Conservation (phyloP, 2,888 invertebrate species). For the Byasa hedistus region DNA sequence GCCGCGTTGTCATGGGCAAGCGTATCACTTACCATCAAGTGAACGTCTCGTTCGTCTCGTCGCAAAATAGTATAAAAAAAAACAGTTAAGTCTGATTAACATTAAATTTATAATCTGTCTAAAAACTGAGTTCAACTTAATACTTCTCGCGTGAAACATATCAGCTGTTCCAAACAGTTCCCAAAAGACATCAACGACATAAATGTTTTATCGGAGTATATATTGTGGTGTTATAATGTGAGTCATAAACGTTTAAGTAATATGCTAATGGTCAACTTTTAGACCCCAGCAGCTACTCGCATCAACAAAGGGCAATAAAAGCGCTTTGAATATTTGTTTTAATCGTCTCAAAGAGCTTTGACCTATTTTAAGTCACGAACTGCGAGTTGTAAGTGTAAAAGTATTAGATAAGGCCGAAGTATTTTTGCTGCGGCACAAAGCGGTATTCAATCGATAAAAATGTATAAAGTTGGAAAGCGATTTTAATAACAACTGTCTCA, state of each 20-base stretch:
- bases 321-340: conserved; percentile 27
- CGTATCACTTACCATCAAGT: too few relatives aligned
- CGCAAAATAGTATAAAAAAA: too few relatives aligned
- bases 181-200: conserved; percentile 2
- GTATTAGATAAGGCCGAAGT: conserved; percentile 17
- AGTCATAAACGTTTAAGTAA: not conserved
- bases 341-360: conserved; percentile 32
- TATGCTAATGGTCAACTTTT: conserved; percentile 13
- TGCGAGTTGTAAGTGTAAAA: conserved; percentile 5
- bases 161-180: not conserved
- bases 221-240: not conserved
- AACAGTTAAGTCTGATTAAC: too few relatives aligned
- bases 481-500: too few relatives aligned
- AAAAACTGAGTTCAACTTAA: too few relatives aligned
- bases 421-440: conserved; percentile 9
- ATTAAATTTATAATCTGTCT: too few relatives aligned
- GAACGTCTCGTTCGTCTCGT: too few relatives aligned
- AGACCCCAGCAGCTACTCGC: not conserved
- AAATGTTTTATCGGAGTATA: not conserved
- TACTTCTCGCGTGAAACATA: too few relatives aligned
- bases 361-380: conserved; percentile 31
- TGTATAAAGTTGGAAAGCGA: too few relatives aligned
- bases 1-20: too few relatives aligned
- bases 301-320: conserved; percentile 29
- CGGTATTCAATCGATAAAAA: not conserved